Base-by-base conservation (phyloP, 1,140 invertebrate species). In the Papilio helenus region DNA sequence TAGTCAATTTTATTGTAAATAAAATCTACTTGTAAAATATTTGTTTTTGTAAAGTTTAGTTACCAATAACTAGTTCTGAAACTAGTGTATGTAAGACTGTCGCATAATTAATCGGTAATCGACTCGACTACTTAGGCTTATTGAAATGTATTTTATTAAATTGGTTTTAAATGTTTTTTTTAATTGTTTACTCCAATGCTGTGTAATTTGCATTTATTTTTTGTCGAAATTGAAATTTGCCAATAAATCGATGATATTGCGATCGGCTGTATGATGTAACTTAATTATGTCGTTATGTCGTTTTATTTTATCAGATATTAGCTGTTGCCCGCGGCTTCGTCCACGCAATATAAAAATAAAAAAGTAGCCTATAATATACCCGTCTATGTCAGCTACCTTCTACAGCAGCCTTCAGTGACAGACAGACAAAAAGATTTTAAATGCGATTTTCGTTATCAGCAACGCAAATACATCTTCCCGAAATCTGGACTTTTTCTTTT, bases 61-160 rank as follows among this genome's bases (percentile, higher is more conserved):
- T 77, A 77, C 76, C 76, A 77, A 76, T 77, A 44, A 65, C 76
- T 77, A 65, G 76, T 77, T 77, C 65, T 39, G 34, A 61, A 65
- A 42, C 76, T 77, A 61, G 58, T 68, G 23, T 29, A 61, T 61
- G 58, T 34, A 65, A 77, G 58, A 77, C 76, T 77, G 58, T 65
- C 18, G n/a, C 58, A 44, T 58, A 44, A 34, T 14, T 65, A 55
- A 55, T 34, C 18, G 26, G 8, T 55, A 23, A 76, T 26, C 58
- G 12, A 76, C 49, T 55, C 34, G 46, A 55, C 46, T 29, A 76
- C 12, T 34, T 55, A 76, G 49, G 29, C 14, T 68, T 18, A 68
- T 34, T 55, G 39, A 44, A 42, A 23, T 77, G 20, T 42, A 65
- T 29, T 68, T 68, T 68, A 68, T 23, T 44, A 8, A 20, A 76